These are phyloP conservation scores for Emydocephalus ijimae DNA, from an alignment of 2,113 vertebrate species.

Conservation along the genomic window DNA sequence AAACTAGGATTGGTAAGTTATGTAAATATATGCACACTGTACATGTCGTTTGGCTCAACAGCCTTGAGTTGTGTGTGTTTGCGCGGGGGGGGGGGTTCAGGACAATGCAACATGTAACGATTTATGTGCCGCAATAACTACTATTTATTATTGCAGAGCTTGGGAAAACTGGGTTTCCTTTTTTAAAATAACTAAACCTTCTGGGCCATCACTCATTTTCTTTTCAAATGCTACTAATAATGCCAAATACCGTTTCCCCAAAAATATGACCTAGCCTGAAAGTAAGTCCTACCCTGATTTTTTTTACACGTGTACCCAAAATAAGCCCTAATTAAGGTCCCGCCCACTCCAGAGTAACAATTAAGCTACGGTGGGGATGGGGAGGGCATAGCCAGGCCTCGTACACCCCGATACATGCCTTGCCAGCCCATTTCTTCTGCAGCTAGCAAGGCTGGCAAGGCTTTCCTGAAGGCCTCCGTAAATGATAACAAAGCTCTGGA, in stretches of 20 bases:
- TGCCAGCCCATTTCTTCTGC: too few relatives aligned
- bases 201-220: neutral
- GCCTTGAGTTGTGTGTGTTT: neutral
- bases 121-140: neutral
- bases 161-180: neutral
- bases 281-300: too few relatives aligned
- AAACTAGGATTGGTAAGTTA: conserved; percentile 75
- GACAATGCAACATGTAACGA: neutral
- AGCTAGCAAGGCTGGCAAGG: too few relatives aligned
- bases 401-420: too few relatives aligned
- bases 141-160: neutral
- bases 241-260: neutral
- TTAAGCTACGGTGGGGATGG: too few relatives aligned
- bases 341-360: too few relatives aligned
- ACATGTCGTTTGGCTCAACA: neutral
- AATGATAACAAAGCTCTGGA: too few relatives aligned
- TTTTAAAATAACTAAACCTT: neutral
- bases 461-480: too few relatives aligned
- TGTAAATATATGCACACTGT: neutral
- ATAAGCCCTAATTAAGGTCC: too few relatives aligned
- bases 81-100: neutral
- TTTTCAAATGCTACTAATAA: neutral
- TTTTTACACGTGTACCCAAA: too few relatives aligned
- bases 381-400: too few relatives aligned
- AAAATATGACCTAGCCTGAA: too few relatives aligned